Evolutionary conservation across 2,113 vertebrate species (phyloP).

Genomic region (Cheirogaleus medius): DNA sequence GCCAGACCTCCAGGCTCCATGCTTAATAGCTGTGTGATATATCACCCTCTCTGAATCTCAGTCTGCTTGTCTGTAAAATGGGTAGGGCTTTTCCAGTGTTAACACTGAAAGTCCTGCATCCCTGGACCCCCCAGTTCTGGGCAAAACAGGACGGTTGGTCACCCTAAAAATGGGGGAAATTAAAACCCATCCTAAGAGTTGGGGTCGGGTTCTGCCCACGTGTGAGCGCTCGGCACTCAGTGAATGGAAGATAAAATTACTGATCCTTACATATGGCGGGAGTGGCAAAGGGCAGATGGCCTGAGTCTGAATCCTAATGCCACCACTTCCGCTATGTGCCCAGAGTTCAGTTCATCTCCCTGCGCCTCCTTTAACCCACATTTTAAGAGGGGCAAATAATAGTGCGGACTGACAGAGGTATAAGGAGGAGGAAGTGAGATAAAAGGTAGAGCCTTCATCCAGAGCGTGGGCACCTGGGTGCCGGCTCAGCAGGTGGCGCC

Average conservation of each 20-base stretch:
- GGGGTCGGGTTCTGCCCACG: rapidly evolving
- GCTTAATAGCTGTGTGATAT: rapidly evolving
- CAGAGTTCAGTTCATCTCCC: background rate
- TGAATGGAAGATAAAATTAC: rapidly evolving
- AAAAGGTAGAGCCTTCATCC: background rate
- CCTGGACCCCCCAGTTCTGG: background rate
- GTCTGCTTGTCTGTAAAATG: background rate
- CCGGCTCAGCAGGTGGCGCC: background rate
- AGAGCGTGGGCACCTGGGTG: background rate
- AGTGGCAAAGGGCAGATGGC: too few relatives aligned
- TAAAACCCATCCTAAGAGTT: background rate
- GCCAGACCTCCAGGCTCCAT: background rate
- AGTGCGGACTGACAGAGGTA: background rate
- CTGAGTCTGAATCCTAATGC: background rate
- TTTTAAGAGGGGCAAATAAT: background rate
- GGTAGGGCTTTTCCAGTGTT: background rate
- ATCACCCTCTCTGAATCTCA: background rate
- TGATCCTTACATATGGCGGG: rapidly evolving
- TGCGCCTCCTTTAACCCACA: background rate
- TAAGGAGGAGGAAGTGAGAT: background rate
- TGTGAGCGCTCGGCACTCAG: rapidly evolving
- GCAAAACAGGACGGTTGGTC: background rate
- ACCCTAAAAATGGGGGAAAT: background rate
- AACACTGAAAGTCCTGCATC: background rate
- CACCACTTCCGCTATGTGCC: too few relatives aligned